Base-by-base conservation (phyloP, 2,113 vertebrate genomes). In the Aspiorhynchus laticeps region DNA sequence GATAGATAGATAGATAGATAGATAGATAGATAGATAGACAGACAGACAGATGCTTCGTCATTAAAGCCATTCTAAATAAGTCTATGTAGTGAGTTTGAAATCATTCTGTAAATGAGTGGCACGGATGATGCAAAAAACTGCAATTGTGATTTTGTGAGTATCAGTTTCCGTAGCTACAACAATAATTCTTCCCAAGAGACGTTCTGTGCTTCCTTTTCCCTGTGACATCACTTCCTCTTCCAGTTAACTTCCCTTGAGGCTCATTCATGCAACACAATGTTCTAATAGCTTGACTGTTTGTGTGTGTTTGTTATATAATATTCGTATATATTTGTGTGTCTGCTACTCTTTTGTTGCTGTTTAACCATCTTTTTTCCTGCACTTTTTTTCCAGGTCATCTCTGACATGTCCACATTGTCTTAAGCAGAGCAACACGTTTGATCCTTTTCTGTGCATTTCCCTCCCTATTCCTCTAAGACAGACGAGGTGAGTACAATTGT, bases 341-440 rank as follows among this genome's bases (percentile, higher is more conserved):
- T 14, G 11, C 36, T 74, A 10, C 14, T 80, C 31, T 61, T 8
- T 63, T 36, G 67, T n/a, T n/a, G 31, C 5, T 36, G 8, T 33
- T 33, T 56, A 14, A 43, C 3, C 61, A 31, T 48, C 7, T 15
- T 21, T 75, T 51, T 80, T 36, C 56, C 46, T 1, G 80, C 48
- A 8, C 28, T 83, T 28, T 78, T 79, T 92, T 85, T 63, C 28
- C 90, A 99, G 98, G 89, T 99, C 97, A 33, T 99, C 97, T 15
- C 93, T 99, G 93, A 99, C 98, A 0, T 99, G 98, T 78, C 98
- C 98, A 2, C 98, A 98, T 90, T 99, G 98, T 92, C 96, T 93
- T 92, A 98, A 97, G 88, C 98, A 99, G 92, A 98, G 98, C 94
- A 98, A 98, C 95, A 99, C 98, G 86, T 99, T 98, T 0, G 98